Conservation (phyloP, 2,113 vertebrate species). For the Paramisgurnus dabryanus region DNA sequence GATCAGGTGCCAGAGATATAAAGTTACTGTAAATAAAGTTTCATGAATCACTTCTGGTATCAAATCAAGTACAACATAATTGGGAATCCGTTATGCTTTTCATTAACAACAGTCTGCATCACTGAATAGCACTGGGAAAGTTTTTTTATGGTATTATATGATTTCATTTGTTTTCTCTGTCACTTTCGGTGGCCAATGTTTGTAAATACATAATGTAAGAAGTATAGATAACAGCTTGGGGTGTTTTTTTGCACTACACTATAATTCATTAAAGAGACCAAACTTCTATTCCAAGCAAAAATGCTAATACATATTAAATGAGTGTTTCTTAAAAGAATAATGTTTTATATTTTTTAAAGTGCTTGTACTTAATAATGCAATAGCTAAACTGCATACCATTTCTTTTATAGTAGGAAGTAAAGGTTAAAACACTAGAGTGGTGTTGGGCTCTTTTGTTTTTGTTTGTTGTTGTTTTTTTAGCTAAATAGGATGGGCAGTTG, state of each 20-base stretch:
- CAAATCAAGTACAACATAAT: not conserved
- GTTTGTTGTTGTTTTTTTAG: not conserved
- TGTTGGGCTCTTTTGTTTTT: conserved; percentile 19
- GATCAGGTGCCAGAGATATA: not conserved
- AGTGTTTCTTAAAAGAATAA: not conserved
- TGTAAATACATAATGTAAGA: not conserved
- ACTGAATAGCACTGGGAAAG: not conserved
- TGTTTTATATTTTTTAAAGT: not conserved
- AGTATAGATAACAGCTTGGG: not conserved
- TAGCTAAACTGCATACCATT: not conserved
- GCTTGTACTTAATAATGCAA: not conserved
- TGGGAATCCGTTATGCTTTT: not conserved
- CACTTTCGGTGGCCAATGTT: not conserved
- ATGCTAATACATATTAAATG: not conserved
- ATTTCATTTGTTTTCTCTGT: not conserved
- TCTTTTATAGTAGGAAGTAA: not conserved
- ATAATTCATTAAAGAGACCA: not conserved
- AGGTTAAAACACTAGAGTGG: not conserved
- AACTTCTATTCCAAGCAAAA: conserved; percentile 1
- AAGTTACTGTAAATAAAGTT: not conserved
- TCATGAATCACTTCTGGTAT: not conserved
- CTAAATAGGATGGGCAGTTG: not conserved
- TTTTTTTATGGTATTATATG: not conserved
- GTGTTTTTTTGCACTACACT: not conserved
- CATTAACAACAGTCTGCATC: not conserved